phyloP scores from a whole-genome alignment of 2,113 vertebrate species.

The Nettapus auritus region DNA sequence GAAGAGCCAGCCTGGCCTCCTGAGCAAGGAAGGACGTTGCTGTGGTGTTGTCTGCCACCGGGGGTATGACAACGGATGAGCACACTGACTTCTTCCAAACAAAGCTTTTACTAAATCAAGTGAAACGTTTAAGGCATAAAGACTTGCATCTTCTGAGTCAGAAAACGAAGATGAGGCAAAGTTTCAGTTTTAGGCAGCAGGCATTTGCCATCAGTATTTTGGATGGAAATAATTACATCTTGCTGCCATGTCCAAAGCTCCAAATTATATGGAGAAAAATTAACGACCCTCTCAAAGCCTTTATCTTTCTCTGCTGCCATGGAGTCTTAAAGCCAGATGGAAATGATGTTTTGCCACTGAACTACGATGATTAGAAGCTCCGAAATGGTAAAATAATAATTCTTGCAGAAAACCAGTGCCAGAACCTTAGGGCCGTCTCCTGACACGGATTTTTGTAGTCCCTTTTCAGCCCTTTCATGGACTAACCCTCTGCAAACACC shows the following conservation, averaged over 20 bases:
- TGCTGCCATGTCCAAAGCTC: neutral
- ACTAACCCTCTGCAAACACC: neutral
- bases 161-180: neutral
- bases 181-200: neutral
- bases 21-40: neutral
- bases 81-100: neutral
- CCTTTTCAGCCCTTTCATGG: neutral
- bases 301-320: neutral
- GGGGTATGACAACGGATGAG: neutral
- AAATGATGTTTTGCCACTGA: neutral
- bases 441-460: neutral
- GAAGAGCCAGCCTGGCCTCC: neutral
- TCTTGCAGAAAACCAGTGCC: neutral
- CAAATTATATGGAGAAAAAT: fast-evolving
- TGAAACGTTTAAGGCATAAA: neutral
- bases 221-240: neutral
- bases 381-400: neutral
- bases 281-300: neutral
- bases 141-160: neutral
- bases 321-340: neutral
- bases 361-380: neutral
- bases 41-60: neutral
- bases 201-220: neutral
- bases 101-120: neutral
- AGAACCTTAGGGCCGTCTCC: neutral